Evolutionary conservation across 2,888 invertebrate species (phyloP), one percentile per base, ranked within the genome.

Genomic region (Leuctra nigra): DNA sequence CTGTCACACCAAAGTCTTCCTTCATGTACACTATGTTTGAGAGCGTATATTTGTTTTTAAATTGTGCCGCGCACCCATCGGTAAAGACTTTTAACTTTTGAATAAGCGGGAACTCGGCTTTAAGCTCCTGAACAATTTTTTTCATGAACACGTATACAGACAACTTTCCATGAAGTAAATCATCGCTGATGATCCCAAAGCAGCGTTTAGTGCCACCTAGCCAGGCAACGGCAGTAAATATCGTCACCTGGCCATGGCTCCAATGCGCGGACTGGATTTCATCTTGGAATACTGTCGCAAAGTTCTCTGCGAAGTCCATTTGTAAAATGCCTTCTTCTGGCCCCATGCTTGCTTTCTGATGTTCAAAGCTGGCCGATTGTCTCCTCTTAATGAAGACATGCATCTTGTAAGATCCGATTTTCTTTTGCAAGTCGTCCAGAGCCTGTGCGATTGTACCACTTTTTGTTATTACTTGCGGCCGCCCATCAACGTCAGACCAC

Each of bases 141-240:
- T 41, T 41, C 41, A 16, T 6, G 24, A 29, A 54, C 2, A 18
- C 44, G 41, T 14, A 44, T 11, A 54, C 54, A 38, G 54, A 39
- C 18, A 41, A 18, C 25, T 39, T 58, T 29, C 41, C 23, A 52
- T 50, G 48, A 11, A 18, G 23, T 47, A 47, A 39, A 24, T 39
- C 16, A 48, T 58, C 55, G n/a, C 50, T 55, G 9, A 56, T 55
- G 7, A 50, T 13, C 16, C 33, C 55, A 35, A 56, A 58, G 14
- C 39, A 36, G 16, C 25, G 55, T 3, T 13, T 54, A 14, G 35
- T 20, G 11, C 22, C 46, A 14, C 36, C 29, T 1, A 48, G 33
- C 56, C 53, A 56, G 1, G 56, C 56, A 39, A 54, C 44, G n/a
- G 59, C 46, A 22, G 55, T 57, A 35, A 57, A 57, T n/a, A 56